Conservation (phyloP, 1,140 invertebrate species). For the Nebria ingens region DNA sequence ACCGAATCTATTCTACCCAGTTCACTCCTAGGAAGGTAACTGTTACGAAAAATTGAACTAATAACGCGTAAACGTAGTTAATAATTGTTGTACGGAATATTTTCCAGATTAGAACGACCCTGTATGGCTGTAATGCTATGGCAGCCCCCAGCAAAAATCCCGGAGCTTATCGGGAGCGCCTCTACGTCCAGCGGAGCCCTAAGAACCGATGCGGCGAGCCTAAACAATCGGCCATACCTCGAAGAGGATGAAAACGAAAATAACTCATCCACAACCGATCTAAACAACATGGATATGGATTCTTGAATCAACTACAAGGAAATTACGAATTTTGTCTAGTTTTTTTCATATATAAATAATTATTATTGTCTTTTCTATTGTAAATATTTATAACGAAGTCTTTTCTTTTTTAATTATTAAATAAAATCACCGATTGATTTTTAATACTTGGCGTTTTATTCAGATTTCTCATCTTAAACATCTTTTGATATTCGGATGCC, state of each 20-base stretch:
- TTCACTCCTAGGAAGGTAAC: conserved; percentile 44
- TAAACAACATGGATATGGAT: conserved; percentile 1
- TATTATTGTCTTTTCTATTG: no score
- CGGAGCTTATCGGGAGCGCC: conserved; percentile 24
- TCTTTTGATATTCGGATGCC: no score
- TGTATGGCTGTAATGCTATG: conserved; percentile 67
- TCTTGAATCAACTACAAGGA: background rate
- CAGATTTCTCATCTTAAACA: no score
- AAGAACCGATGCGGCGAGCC: background rate
- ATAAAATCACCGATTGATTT: no score
- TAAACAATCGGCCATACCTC: background rate
- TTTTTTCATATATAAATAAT: no score
- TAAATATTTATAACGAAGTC: no score
- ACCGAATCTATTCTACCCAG: conserved; percentile 49
- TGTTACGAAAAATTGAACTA: conserved; percentile 9
- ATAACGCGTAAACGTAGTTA: conserved; percentile 6
- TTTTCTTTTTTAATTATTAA: no score
- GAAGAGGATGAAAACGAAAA: conserved; percentile 6
- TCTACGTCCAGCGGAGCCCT: background rate
- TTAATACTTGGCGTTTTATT: no score
- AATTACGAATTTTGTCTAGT: background rate
- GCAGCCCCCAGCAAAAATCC: conserved; percentile 53
- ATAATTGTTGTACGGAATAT: conserved; percentile 13
- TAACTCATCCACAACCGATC: background rate
- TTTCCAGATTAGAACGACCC: conserved; percentile 47